Base-by-base conservation (phyloP, 1,140 invertebrate genomes). In the Drosophila auraria region DNA sequence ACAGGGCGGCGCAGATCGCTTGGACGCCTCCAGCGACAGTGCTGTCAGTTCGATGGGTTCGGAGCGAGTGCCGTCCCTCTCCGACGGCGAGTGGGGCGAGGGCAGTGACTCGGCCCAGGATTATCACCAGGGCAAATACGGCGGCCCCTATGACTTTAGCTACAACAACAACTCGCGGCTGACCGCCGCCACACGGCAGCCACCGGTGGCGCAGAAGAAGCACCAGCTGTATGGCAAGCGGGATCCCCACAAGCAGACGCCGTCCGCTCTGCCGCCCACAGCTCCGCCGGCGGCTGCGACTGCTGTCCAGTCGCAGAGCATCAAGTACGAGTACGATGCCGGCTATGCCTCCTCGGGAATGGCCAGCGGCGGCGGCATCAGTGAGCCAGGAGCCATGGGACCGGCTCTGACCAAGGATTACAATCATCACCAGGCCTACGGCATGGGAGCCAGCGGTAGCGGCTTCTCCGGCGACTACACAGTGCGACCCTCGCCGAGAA, bases 31-130 rank as follows among this genome's bases (percentile, higher is more conserved):
- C 25, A 96, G 95, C 66, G 97, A 98, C 93, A 97, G 97, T 92
- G 97, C 97, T 7, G 97, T 98, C 38, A 97, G 97, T 71, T 98
- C 97, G 3, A 97, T 98, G 97, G 97, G 97, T 8, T 97, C 97
- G 7, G 97, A 98, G 86, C 94, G 97, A n/a, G 97, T 97, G 17
- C 96, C 97, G 2, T 97, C 97, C 0, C 93, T 97, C 1, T 97
- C 97, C 11, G 97, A 98, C 90, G 97, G 96, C 17, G 97, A 98
- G 82, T 98, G 97, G 97, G 97, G 97, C 93, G 97, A 98, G 87
- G 97, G 97, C 17, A 97, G 96, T 40, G 97, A 98, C 91, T 97
- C 97, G 3, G 96, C 96, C 44, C 96, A 96, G 75, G 93, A 94
- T n/a, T 95, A 94, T 83, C 94, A 95, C 63, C 92, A 93, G 65